Base-by-base conservation (phyloP, 2,797 vertebrate species). In the Rhinella marina region DNA sequence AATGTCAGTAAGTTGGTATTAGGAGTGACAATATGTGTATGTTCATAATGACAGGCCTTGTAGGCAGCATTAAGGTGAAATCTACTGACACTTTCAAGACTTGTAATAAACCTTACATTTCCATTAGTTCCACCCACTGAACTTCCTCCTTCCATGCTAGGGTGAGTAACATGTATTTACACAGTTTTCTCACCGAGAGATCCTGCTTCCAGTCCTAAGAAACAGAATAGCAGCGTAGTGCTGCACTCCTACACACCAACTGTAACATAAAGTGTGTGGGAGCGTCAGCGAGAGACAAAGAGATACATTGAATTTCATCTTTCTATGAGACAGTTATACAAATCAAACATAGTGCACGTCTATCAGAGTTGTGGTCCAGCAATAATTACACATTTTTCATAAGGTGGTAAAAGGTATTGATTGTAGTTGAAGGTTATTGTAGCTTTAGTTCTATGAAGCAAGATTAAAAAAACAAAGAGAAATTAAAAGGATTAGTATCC, bases 171-270 rank as follows among this genome's bases (percentile, higher is more conserved):
- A 66, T 57, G 50, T 82, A 72, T 84, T 84, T 81, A 83, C 81
- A 83, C 56, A 62, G 59, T 29, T 77, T 54, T 72, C 66, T 85
- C 77, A 32, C 32, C 21, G 64, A 85, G 56, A 32, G 68, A 41
- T 79, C 72, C 64, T 80, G 57, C 54, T 70, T 66, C 23, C 54
- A 81, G 68, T 50, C 57, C 19, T 75, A 29, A 17, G 59, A 73
- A 85, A 83, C 54, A 88, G 72, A 83, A 81, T 50, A 72, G 83
- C 64, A 81, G 70, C 64, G 41, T 85, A 79, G 25, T 61, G 59
- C 64, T 86, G 72, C 73, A 84, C 84, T 83, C 84, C 88, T 80
- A 86, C 85, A 89, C 80, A 72, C 88, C 85, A 86, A 86, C 84
- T 89, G 84, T 83, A 84, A 75, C 56, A 79, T 79, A 54, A 41